These are phyloP conservation scores for Beris chalybata DNA, from an alignment of 2,888 invertebrate genomes.

Conservation along the genomic window DNA sequence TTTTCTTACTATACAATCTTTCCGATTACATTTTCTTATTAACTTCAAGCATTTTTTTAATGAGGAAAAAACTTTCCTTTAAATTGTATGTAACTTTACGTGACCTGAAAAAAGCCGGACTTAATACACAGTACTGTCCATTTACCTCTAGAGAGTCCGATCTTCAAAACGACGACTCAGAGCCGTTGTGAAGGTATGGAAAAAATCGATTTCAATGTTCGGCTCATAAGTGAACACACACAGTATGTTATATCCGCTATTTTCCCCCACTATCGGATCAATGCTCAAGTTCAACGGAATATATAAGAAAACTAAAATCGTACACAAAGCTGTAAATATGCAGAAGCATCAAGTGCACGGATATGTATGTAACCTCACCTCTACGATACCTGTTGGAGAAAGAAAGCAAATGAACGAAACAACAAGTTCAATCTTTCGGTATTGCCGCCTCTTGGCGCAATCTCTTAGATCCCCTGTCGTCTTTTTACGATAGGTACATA, in stretches of 20 bases:
- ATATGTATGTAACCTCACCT: no score
- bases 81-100: constrained; percentile 20
- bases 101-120: constrained; percentile 31
- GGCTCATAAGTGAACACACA: neutral
- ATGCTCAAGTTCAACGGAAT: neutral
- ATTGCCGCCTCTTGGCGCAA: no score
- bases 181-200: neutral
- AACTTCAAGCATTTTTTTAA: neutral
- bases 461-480: neutral
- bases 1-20: constrained; percentile 11
- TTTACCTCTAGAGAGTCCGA: neutral
- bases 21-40: constrained; percentile 6
- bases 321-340: no score
- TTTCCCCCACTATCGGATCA: constrained; percentile 1
- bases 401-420: no score
- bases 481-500: no score
- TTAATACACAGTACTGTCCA: constrained; percentile 1
- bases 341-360: no score
- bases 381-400: no score
- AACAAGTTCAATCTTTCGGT: constrained; percentile 12
- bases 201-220: neutral
- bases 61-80: constrained; percentile 24
- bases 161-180: neutral
- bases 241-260: neutral
- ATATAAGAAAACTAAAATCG: no score